Conservation (phyloP, 2,888 invertebrate species). For the Plusia festucae region DNA sequence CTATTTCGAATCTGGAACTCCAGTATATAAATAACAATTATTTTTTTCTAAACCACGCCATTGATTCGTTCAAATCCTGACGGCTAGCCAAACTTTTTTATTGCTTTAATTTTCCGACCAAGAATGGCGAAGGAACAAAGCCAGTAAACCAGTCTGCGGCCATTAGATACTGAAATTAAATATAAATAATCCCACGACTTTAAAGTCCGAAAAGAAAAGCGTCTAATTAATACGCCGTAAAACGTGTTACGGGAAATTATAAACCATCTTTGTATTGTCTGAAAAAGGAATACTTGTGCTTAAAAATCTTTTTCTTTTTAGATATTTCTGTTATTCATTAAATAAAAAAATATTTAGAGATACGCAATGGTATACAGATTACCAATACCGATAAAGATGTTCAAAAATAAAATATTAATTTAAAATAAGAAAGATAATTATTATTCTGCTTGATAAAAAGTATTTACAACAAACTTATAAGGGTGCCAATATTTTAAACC, state of each 20-base stretch:
- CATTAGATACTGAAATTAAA: slow-evolving; percentile 49
- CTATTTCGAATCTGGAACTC: slow-evolving; percentile 5
- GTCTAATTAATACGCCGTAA: slow-evolving; percentile 38
- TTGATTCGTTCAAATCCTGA: slow-evolving; percentile 44
- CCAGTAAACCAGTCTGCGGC: slow-evolving; percentile 52
- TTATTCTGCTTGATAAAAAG: neutral
- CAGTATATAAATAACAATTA: neutral
- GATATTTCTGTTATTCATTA: no score
- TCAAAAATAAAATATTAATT: neutral
- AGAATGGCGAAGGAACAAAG: slow-evolving; percentile 46
- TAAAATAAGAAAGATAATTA: neutral
- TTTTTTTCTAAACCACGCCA: slow-evolving; percentile 16
- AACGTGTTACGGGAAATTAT: slow-evolving; percentile 27
- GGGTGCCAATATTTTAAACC: neutral
- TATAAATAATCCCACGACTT: slow-evolving; percentile 52
- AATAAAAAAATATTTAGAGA: no score
- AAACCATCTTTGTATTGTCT: slow-evolving; percentile 1
- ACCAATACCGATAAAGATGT: no score
- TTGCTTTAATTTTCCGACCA: slow-evolving; percentile 55
- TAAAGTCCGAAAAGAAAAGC: slow-evolving; percentile 23
- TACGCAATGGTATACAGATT: neutral
- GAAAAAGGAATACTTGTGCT: neutral
- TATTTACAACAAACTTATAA: neutral
- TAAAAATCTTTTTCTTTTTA: no score
- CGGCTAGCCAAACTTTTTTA: slow-evolving; percentile 59